Conservation (phyloP, 2,113 vertebrate genomes). For the Phyllopteryx taeniolatus region DNA sequence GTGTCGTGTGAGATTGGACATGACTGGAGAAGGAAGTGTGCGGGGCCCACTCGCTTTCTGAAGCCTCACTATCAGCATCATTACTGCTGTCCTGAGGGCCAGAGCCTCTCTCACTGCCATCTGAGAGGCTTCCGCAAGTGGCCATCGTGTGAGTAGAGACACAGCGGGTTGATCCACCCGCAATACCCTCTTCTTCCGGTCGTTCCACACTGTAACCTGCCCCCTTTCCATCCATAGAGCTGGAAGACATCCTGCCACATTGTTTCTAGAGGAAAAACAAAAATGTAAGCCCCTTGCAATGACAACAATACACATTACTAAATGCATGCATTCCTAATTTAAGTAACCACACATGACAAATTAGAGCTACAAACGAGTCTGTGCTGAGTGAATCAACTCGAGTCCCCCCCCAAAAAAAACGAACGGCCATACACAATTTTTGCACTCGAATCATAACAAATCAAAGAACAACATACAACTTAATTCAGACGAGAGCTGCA, state of each 20-base stretch:
- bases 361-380: no score
- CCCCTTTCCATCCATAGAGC: constrained; percentile 68
- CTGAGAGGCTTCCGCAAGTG: constrained; percentile 79
- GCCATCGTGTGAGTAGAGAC: constrained; percentile 50
- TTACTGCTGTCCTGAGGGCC: constrained; percentile 85
- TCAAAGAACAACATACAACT: no score
- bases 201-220: constrained; percentile 43
- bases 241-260: constrained; percentile 62
- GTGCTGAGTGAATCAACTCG: no score
- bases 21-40: constrained; percentile 46
- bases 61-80: constrained; percentile 93
- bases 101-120: constrained; percentile 84
- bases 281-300: not conserved
- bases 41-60: constrained; percentile 81
- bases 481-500: no score
- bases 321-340: not conserved
- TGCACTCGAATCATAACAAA: no score
- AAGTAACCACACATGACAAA: not conserved
- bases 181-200: constrained; percentile 52
- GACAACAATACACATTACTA: not conserved
- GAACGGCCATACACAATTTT: no score
- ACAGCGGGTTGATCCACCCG: constrained; percentile 40
- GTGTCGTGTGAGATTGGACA: constrained; percentile 41
- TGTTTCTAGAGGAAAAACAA: constrained; percentile 67
- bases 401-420: no score